Base-by-base conservation (phyloP, 2,797 vertebrate species). In the Acanthiza pusilla region DNA sequence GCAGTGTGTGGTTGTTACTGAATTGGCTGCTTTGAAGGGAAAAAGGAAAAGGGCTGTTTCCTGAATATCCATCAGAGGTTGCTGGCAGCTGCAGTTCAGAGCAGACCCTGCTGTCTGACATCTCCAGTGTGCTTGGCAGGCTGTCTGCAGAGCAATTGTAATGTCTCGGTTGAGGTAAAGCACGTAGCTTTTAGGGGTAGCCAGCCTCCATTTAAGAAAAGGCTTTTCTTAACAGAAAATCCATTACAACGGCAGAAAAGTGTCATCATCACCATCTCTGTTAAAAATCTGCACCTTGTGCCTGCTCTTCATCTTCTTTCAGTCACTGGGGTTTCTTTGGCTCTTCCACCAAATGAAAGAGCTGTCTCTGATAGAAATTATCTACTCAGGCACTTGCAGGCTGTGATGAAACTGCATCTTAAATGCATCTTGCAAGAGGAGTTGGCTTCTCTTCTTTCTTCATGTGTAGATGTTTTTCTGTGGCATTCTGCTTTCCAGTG, bases 311-410 rank as follows among this genome's bases (percentile, higher is more conserved):
- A 18, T 86, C 83, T 67, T 27, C 85, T 84, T 88, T 78, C 47
- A 78, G 45, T 65, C 16, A 4, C 73, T 27, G 73, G 45, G 25
- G 12, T 79, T 94, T 82, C 55, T 93, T 58, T 45, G 57, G 72
- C 76, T 94, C 70, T 91, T 78, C 73, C 70, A 47, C 43, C 32
- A 30, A 92, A 75, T 50, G 48, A 74, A 88, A 93, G 76, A 88
- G 66, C 65, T 88, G 55, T 57, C 85, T 94, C 78, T 77, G 78
- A 94, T 91, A 88, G 85, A 84, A 95, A 90, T 95, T 85, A 88
- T 80, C 89, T 78, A 23, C 62, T 81, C 58, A 58, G 85, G 34
- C 58, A 71, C 43, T 91, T 88, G 40, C 11, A 76, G 74, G 19
- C 68, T 67, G 63, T 66, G 89, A 93, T 60, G 72, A 94, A 91